Percentiles rank a stretch among this genome's conserved stretches.
Conservation (phyloP, 1,140 invertebrate genomes). For the Druon quercuslanigerum region DNA sequence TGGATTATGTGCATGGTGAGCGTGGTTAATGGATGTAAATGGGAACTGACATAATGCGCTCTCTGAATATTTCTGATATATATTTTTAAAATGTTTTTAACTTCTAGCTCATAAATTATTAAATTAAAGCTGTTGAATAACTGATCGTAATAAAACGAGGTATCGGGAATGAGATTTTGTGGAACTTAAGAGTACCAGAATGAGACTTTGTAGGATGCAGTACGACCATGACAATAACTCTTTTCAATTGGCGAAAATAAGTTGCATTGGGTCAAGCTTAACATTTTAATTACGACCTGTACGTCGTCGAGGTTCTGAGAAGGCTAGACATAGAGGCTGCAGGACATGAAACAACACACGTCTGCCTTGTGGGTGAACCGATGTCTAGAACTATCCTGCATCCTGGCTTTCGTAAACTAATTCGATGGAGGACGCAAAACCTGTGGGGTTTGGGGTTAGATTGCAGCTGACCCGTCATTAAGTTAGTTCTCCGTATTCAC, state of each 20-base stretch:
- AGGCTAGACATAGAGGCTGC: constrained; percentile 46
- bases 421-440: constrained; percentile 42
- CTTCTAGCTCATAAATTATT: too few species aligned
- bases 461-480: constrained; percentile 60
- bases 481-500: constrained; percentile 55
- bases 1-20: too few species aligned
- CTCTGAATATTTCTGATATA: too few species aligned
- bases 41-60: too few species aligned
- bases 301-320: constrained; percentile 41
- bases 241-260: constrained; percentile 53
- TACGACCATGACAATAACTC: constrained; percentile 40
- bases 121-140: too few species aligned
- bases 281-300: constrained; percentile 60
- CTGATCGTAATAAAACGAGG: too few species aligned
- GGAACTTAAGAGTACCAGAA: too few species aligned
- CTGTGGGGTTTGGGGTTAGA: constrained; percentile 49
- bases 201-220: not conserved
- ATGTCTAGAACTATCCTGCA: constrained; percentile 51
- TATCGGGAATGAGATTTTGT: too few species aligned
- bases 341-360: constrained; percentile 42
- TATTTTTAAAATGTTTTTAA: too few species aligned
- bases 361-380: constrained; percentile 40
- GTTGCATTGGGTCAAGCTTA: constrained; percentile 52
- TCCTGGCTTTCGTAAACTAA: constrained; percentile 52
- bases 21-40: too few species aligned